A percentile compares a stretch with the other conserved stretches of the same genome.
Evolutionary conservation across 2,113 vertebrate species (phyloP).

Genomic region (Megaptera novaeangliae): DNA sequence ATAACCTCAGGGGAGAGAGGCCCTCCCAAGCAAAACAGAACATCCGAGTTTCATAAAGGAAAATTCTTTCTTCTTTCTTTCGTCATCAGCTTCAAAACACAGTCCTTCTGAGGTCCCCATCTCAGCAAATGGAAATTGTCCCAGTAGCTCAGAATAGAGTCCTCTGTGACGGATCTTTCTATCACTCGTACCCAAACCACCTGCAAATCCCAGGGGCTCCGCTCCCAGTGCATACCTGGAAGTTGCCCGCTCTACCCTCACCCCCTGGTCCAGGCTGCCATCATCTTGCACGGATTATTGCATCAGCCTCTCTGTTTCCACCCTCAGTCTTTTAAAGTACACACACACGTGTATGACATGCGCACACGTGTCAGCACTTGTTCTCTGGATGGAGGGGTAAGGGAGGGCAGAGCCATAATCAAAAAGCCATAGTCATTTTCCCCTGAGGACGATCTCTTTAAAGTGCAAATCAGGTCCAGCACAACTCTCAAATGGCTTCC

Average conservation of each 20-base stretch:
- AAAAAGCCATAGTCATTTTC: neutral
- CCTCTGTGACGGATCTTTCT: neutral
- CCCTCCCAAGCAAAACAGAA: too few relatives aligned
- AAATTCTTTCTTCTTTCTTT: too few relatives aligned
- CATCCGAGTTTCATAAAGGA: neutral
- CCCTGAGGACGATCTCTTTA: neutral
- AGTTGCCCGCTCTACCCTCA: neutral
- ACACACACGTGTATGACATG: fast-evolving
- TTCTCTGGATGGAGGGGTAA: neutral
- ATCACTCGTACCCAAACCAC: neutral
- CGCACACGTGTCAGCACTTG: neutral
- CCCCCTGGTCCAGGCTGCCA: neutral
- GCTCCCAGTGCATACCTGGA: fast-evolving
- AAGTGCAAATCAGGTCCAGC: neutral
- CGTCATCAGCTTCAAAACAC: too few relatives aligned
- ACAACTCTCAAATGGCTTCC: neutral
- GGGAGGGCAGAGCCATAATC: neutral
- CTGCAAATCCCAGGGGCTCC: fast-evolving
- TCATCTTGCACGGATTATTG: fast-evolving
- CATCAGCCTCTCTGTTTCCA: too few relatives aligned
- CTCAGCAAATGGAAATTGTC: neutral
- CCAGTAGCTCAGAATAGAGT: neutral
- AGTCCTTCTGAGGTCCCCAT: fast-evolving
- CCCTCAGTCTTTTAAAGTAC: fast-evolving
- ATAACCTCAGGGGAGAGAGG: fast-evolving